These are phyloP conservation scores for Galbula dea DNA, from an alignment of 2,113 vertebrate species.

Conservation along the genomic window DNA sequence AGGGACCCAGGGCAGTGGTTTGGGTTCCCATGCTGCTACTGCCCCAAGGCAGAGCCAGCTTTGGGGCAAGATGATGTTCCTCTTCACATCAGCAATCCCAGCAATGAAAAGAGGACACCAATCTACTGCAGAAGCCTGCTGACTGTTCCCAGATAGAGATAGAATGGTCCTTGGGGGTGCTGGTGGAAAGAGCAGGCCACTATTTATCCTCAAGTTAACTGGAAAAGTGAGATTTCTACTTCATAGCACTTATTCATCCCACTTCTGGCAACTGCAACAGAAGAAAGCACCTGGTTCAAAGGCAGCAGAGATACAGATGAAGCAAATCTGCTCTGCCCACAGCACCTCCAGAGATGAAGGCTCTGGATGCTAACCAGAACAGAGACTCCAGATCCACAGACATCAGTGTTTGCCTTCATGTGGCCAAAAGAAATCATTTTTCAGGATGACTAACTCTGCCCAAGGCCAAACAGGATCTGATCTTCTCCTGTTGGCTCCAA, in stretches of 20 bases:
- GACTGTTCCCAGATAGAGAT: not conserved
- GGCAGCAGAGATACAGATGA: not conserved
- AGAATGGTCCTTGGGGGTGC: not conserved
- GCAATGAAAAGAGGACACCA: not conserved
- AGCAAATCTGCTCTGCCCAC: not conserved
- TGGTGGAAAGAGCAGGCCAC: not conserved
- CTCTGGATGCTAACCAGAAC: not conserved
- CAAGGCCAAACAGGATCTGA: not conserved
- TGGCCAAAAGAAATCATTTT: not conserved
- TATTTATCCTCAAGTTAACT: not conserved
- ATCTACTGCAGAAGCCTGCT: not conserved
- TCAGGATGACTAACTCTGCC: not conserved
- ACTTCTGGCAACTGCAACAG: not conserved
- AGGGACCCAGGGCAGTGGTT: not conserved
- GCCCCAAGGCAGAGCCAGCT: not conserved
- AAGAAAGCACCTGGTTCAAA: not conserved
- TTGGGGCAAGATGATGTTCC: not conserved
- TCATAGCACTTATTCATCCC: not conserved
- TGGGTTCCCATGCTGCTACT: not conserved
- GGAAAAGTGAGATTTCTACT: not conserved
- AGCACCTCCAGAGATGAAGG: not conserved
- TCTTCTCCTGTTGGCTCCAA: fast-evolving
- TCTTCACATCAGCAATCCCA: not conserved
- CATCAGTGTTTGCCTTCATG: not conserved
- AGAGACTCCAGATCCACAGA: not conserved